Conservation (phyloP, 2,113 vertebrate genomes). For the Procavia capensis region DNA sequence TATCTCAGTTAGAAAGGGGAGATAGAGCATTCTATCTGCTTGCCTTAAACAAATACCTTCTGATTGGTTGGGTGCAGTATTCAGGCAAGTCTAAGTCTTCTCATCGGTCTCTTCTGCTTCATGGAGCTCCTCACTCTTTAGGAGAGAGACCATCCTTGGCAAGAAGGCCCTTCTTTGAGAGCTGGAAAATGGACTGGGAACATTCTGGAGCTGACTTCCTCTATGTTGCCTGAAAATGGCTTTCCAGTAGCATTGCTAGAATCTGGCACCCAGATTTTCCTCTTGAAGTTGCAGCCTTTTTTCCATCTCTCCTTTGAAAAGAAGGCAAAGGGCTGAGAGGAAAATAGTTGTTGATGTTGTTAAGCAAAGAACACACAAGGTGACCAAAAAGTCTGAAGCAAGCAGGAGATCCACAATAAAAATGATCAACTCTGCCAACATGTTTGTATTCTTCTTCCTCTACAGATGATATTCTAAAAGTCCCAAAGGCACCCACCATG, state of each 20-base stretch:
- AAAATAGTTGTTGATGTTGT: conserved; percentile 54
- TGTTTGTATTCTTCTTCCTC: conserved; percentile 47
- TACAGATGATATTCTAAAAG: not conserved
- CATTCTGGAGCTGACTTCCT: conserved; percentile 50
- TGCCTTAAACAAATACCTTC: conserved; percentile 73
- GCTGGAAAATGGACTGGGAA: conserved; percentile 49
- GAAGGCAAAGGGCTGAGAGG: conserved; percentile 64
- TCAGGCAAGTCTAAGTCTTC: conserved; percentile 72
- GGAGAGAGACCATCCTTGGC: conserved; percentile 15
- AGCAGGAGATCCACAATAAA: conserved; percentile 77
- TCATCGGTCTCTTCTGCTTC: conserved; percentile 62
- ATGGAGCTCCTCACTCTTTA: conserved; percentile 32
- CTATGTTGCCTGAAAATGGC: conserved; percentile 58
- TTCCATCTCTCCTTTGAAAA: conserved; percentile 26
- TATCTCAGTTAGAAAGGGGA: not conserved
- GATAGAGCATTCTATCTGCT: not conserved
- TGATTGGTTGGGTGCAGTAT: conserved; percentile 38
- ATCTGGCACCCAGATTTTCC: conserved; percentile 39
- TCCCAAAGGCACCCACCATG: not conserved
- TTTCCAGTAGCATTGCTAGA: conserved; percentile 72
- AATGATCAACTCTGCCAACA: conserved; percentile 64
- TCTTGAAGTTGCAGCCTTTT: conserved; percentile 38
- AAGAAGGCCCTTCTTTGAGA: not conserved
- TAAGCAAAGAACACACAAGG: conserved; percentile 74
- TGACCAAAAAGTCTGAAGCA: conserved; percentile 67